Evolutionary conservation across 1,140 invertebrate species (phyloP), one percentile per base, ranked within the genome.

Genomic region (Rhyacophila brunnea): DNA sequence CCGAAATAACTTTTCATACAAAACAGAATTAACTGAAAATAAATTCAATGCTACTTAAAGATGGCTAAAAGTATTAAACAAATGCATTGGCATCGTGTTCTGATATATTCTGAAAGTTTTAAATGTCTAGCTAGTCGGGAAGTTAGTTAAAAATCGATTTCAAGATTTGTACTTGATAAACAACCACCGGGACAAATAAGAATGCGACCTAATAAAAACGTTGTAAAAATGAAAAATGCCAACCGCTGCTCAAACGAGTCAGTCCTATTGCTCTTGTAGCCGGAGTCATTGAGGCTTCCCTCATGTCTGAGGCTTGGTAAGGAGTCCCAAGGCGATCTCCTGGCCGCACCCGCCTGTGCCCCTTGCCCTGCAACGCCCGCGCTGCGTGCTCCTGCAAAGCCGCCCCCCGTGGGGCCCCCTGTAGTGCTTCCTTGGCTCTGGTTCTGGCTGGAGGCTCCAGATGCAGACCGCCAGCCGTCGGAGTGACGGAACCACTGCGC

Each of bases 401-500:
- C 56, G 14, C 28, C 20, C 5, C 56, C 56, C n/a, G 20, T 23
- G 10, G 55, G 55, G 13, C 36, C 51, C 18, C 49, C 49, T 4
- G 45, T 38, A 10, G 40, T 47, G 5, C 35, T 28, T 2, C 47
- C 36, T 11, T 36, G 18, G 7, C 47, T 36, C 11, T 34, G 23
- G 4, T 44, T 52, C 49, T 38, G 20, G n/a, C 42, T 35, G 11
- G 86, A 87, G 68, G 85, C 87, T 23, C 87, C 88, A 68, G 85
- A 87, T 23, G 87, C 88, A 0, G 88, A 90, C 62, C 89, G 85
- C 90, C 90, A 92, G 15, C 90, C 90, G 67, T 92, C 90, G 17
- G 89, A 91, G 74, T 92, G 90, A 7, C 90, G 84, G 74, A 91
- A 92, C 90, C 90, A 92, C 66, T 91, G 89, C 53, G 88, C 88